These are phyloP conservation scores for Tiliacea citrago DNA, from an alignment of 2,888 invertebrate genomes.

Conservation along the genomic window DNA sequence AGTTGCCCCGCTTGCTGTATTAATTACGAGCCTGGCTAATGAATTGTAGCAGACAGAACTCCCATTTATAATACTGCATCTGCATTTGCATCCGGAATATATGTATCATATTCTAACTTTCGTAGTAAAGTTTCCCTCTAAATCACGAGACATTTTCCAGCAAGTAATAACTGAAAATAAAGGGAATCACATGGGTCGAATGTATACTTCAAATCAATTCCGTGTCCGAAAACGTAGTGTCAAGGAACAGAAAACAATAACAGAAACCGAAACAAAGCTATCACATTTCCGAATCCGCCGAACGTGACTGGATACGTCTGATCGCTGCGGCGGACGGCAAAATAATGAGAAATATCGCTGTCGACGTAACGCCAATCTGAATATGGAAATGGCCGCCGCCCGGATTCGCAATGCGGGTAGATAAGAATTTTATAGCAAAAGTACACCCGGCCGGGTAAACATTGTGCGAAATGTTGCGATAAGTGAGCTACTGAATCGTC, in stretches of 20 bases:
- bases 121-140: slow-evolving; percentile 22
- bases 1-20: slow-evolving; percentile 37
- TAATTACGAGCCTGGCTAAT: slow-evolving; percentile 44
- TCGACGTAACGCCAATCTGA: slow-evolving; percentile 80
- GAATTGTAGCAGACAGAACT: slow-evolving; percentile 37
- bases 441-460: slow-evolving; percentile 75
- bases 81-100: slow-evolving; percentile 28
- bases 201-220: slow-evolving; percentile 32
- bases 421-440: slow-evolving; percentile 86
- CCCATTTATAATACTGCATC: slow-evolving; percentile 31
- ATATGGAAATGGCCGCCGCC: slow-evolving; percentile 84
- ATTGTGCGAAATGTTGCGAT: slow-evolving; percentile 78
- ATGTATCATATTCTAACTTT: slow-evolving; percentile 35
- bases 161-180: slow-evolving; percentile 19
- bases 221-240: slow-evolving; percentile 31
- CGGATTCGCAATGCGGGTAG: slow-evolving; percentile 86
- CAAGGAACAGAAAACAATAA: slow-evolving; percentile 59
- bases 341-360: slow-evolving; percentile 70
- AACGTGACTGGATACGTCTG: slow-evolving; percentile 75
- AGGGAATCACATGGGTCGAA: not conserved
- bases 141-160: slow-evolving; percentile 24
- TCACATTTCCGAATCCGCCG: slow-evolving; percentile 62
- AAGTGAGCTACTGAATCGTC: slow-evolving; percentile 71
- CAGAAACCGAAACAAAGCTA: slow-evolving; percentile 59
- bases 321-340: slow-evolving; percentile 67